A percentile compares a stretch with the other conserved stretches of the same genome.
Evolutionary conservation across 2,113 vertebrate species (phyloP).

Genomic region (Cariama cristata): DNA sequence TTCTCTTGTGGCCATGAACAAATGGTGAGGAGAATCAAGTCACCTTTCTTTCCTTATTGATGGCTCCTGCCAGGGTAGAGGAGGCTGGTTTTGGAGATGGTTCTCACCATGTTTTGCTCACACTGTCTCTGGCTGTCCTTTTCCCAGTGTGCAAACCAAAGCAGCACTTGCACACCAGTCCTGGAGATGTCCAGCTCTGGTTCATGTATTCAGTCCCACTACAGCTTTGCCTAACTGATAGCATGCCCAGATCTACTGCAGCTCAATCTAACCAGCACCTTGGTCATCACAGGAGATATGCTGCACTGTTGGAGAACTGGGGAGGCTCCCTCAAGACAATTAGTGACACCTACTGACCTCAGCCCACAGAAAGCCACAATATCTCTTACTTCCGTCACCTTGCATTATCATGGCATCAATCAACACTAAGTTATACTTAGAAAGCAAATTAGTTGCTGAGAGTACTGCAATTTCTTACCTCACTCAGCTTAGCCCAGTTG

Average conservation of each 20-base stretch:
- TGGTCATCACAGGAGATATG: background rate
- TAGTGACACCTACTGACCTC: background rate
- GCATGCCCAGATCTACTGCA: background rate
- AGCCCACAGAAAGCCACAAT: background rate
- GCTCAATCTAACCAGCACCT: background rate
- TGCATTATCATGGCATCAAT: background rate
- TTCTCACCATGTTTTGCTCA: background rate
- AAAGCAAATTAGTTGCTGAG: background rate
- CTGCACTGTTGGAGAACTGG: background rate
- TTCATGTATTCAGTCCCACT: accelerated
- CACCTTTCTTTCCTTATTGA: background rate
- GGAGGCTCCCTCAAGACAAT: background rate
- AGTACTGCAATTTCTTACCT: conserved; percentile 79
- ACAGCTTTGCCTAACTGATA: background rate
- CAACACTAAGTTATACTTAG: background rate
- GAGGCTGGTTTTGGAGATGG: background rate
- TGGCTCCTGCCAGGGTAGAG: background rate
- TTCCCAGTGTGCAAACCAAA: background rate
- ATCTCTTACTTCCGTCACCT: background rate
- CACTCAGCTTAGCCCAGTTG: conserved; percentile 96
- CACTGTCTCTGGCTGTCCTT: background rate
- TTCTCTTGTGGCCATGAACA: background rate
- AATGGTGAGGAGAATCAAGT: background rate
- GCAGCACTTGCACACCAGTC: background rate
- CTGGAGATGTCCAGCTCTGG: background rate